phyloP scores from a whole-genome alignment of 2,797 vertebrate species.

The Channa striata region DNA sequence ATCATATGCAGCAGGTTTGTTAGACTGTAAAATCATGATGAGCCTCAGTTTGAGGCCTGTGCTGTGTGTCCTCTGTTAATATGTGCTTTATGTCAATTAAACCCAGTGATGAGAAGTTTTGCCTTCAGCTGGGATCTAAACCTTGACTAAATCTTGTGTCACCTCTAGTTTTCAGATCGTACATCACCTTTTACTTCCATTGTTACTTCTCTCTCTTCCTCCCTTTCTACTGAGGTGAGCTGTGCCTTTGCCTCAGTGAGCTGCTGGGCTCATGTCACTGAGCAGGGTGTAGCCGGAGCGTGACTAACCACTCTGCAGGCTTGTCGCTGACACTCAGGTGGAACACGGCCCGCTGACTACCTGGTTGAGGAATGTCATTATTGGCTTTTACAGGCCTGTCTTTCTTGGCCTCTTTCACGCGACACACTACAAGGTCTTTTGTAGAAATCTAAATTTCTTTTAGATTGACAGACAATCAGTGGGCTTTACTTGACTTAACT shows the following conservation, averaged over 20 bases:
- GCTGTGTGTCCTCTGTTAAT: neutral
- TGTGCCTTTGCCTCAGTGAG: neutral
- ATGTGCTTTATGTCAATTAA: slow-evolving; percentile 5
- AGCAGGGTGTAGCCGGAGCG: slow-evolving; percentile 26
- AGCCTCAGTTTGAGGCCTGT: neutral
- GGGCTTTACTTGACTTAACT: neutral
- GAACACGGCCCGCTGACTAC: slow-evolving; percentile 68
- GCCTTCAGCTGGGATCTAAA: too few relatives aligned
- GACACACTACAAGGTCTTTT: slow-evolving; percentile 10
- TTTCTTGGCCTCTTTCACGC: slow-evolving; percentile 36
- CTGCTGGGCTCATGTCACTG: slow-evolving; percentile 23
- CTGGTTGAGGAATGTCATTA: slow-evolving; percentile 58
- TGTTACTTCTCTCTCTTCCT: slow-evolving; percentile 42
- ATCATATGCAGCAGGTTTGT: too few relatives aligned
- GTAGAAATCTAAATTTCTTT: slow-evolving; percentile 45
- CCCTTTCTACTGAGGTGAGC: slow-evolving; percentile 50
- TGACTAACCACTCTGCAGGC: slow-evolving; percentile 18
- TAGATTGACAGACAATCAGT: slow-evolving; percentile 47
- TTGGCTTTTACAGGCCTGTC: slow-evolving; percentile 35
- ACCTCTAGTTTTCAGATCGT: slow-evolving; percentile 36
- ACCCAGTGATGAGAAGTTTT: too few relatives aligned
- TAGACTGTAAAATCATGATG: too few relatives aligned
- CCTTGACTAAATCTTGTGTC: too few relatives aligned
- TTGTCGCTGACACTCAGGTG: slow-evolving; percentile 70
- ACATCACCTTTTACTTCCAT: slow-evolving; percentile 52